Evolutionary conservation across 2,888 invertebrate genomes (phyloP), one percentile per base, ranked within the genome.

Genomic region (Gasteruption jaculator): DNA sequence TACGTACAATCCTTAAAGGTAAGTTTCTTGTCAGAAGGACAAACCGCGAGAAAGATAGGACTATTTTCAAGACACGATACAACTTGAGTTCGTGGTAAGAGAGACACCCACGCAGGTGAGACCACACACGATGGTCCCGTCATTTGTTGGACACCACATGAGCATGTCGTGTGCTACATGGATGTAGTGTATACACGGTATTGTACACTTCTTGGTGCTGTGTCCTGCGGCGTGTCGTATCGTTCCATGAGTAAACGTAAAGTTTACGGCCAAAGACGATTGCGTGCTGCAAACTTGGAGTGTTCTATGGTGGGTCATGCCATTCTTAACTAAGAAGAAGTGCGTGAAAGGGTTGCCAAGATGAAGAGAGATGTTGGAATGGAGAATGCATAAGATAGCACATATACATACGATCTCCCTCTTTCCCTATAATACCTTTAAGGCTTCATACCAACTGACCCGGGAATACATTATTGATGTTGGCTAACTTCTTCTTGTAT

Each of bases 51-150:
- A 22, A 14, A 31, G 16, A 27, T 15, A 27, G 12, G 10, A 15
- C n/a, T 32, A 16, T 21, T 22, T 27, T 33, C 24, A 30, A 11
- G 33, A 27, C 7, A 7, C 22, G 6, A 26, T 2, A 4, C 6
- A 12, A 4, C 14, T 18, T 22, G 26, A 21, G n/a, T n/a, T n/a
- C 43, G 27, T 42, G 52, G 47, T 41, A 50, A 48, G 49, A 56
- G 53, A 53, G 52, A 58, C 68, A 57, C 67, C 63, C 65, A 62
- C 68, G 65, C 64, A 59, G 58, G 60, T 60, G 58, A 59, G 66
- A 63, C 69, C 68, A 68, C 69, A 68, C 69, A 66, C 66, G 63
- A 62, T 47, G 66, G 58, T 58, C 58, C 58, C 63, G 64, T 68
- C 68, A 68, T 67, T 69, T 68, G 67, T 66, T 61, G 63, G 62